These are phyloP conservation scores for Lepidostoma basale DNA, from an alignment of 1,140 invertebrate genomes.

Conservation along the genomic window DNA sequence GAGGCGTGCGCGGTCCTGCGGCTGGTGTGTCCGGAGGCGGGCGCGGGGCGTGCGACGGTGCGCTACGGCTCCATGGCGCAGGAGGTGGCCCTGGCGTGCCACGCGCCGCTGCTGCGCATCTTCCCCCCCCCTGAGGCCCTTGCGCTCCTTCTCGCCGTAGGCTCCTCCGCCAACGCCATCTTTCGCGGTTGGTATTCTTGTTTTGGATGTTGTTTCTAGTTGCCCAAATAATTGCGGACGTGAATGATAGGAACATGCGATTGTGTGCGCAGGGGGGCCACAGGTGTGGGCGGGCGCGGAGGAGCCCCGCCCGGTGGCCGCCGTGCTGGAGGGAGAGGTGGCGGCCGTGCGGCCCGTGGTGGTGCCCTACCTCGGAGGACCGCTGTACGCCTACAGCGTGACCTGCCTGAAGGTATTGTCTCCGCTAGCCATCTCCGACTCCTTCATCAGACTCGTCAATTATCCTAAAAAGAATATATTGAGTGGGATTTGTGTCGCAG, in stretches of 20 bases:
- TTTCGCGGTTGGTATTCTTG: slow-evolving; percentile 24
- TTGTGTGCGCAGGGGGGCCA: slow-evolving; percentile 33
- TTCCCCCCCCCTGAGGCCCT: slow-evolving; percentile 10
- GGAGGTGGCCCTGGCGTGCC: slow-evolving; percentile 32
- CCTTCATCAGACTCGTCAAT: too few species aligned
- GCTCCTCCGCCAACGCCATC: slow-evolving; percentile 38
- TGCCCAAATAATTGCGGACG: background rate
- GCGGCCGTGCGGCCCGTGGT: background rate
- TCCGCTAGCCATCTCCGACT: too few species aligned
- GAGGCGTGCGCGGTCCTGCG: slow-evolving; percentile 34
- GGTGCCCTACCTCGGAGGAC: background rate
- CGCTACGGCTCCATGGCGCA: slow-evolving; percentile 8
- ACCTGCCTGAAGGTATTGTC: slow-evolving; percentile 38
- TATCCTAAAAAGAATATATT: too few species aligned
- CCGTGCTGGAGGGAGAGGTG: slow-evolving; percentile 7
- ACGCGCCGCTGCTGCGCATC: slow-evolving; percentile 30
- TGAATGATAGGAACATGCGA: background rate
- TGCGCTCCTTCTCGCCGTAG: slow-evolving; percentile 31
- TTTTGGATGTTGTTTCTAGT: background rate
- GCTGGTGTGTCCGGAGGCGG: slow-evolving; percentile 25
- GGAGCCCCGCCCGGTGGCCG: background rate
- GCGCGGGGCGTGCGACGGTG: slow-evolving; percentile 24
- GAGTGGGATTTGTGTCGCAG: slow-evolving; percentile 25
- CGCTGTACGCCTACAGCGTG: slow-evolving; percentile 36
- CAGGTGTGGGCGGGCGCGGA: slow-evolving; percentile 5